Conservation (phyloP, 2,888 invertebrate genomes). For the Drosophila melanosoma region DNA sequence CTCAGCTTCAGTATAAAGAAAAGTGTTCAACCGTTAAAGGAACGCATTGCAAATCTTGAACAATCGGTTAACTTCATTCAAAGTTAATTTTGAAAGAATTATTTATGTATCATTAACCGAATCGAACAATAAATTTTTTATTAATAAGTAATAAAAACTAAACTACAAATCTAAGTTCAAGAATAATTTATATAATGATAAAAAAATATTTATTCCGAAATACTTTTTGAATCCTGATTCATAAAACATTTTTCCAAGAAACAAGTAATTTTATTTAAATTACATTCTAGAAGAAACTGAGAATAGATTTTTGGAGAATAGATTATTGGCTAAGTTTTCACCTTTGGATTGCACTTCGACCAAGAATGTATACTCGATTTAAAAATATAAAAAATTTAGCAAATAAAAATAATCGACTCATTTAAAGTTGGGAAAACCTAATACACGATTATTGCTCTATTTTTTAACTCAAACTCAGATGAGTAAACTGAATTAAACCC, state of each 20-base stretch:
- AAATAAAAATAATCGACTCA: not conserved
- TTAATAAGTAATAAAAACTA: too few species aligned
- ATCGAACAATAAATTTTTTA: too few species aligned
- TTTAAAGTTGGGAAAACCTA: not conserved
- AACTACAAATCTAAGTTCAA: too few species aligned
- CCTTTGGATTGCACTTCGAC: not conserved
- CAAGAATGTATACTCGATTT: not conserved
- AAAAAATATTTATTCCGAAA: not conserved
- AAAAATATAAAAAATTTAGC: not conserved
- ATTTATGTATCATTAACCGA: too few species aligned
- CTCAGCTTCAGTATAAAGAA: not conserved
- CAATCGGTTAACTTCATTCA: not conserved
- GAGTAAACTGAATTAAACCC: constrained; percentile 27
- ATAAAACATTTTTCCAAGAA: not conserved
- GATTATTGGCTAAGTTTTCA: not conserved
- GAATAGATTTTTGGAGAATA: too few species aligned
- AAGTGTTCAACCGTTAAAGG: not conserved
- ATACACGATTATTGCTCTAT: not conserved
- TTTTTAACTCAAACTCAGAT: not conserved
- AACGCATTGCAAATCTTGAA: not conserved
- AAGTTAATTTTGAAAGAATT: not conserved
- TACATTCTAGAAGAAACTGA: too few species aligned
- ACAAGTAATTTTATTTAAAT: not conserved
- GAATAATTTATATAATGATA: too few species aligned
- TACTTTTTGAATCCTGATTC: not conserved